Percentiles rank a stretch among this genome's conserved stretches.
These are phyloP conservation scores for Drosophila paulistorum DNA, from an alignment of 1,140 invertebrate species.

Conservation along the genomic window DNA sequence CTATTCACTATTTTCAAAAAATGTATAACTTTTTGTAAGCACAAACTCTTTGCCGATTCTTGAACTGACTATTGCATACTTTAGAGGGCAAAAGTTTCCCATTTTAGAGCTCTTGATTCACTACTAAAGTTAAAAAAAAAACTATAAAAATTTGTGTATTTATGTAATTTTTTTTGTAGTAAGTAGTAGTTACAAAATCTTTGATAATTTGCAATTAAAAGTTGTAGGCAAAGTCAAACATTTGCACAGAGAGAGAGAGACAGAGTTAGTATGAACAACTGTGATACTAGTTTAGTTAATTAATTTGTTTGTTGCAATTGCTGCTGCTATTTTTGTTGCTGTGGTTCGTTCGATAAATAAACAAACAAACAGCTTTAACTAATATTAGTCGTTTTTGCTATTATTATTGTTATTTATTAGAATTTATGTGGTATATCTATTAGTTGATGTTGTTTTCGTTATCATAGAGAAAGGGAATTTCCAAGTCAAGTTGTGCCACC, in stretches of 20 bases:
- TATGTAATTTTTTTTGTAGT: neutral
- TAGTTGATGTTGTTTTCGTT: constrained; percentile 6
- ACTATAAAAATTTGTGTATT: too few species aligned
- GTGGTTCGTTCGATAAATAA: constrained; percentile 32
- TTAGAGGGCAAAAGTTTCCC: too few species aligned
- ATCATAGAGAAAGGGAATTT: constrained; percentile 3
- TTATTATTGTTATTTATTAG: constrained; percentile 7
- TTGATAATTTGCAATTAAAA: constrained; percentile 1
- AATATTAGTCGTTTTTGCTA: neutral
- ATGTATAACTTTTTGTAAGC: too few species aligned
- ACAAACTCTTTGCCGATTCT: too few species aligned
- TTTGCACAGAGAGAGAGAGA: neutral
- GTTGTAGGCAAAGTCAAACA: constrained; percentile 1
- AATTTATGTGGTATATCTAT: neutral
- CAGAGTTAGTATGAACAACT: neutral
- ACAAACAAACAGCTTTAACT: constrained; percentile 47
- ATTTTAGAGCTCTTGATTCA: too few species aligned
- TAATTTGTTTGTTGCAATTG: constrained; percentile 21
- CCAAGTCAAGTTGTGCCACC: constrained; percentile 13
- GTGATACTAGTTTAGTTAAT: neutral
- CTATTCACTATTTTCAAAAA: too few species aligned
- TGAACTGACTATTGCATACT: too few species aligned
- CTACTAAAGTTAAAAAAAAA: too few species aligned
- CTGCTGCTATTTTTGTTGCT: neutral
- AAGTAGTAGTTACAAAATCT: neutral